phyloP scores from a whole-genome alignment of 2,888 invertebrate genomes.

The Pediacus dermestoides region DNA sequence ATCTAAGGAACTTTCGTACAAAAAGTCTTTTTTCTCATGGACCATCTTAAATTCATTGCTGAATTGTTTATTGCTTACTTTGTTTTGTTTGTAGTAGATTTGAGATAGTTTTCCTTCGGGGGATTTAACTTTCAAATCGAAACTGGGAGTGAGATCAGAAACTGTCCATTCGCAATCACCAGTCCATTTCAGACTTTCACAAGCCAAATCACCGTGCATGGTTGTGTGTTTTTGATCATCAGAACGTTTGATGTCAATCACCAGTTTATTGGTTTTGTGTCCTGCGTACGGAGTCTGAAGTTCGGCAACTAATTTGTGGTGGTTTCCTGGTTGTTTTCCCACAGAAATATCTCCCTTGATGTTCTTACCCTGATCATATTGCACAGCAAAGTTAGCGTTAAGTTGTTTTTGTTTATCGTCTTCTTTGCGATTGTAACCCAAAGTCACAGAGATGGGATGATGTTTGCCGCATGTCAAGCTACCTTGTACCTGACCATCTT shows the following conservation, averaged over 20 bases:
- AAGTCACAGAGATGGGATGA: slow-evolving; percentile 47
- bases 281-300: slow-evolving; percentile 52
- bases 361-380: slow-evolving; percentile 45
- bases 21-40: slow-evolving; percentile 46
- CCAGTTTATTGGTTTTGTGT: slow-evolving; percentile 48
- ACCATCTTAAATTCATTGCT: slow-evolving; percentile 53
- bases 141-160: slow-evolving; percentile 54
- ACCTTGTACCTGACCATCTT: slow-evolving; percentile 60
- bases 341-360: slow-evolving; percentile 44
- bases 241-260: slow-evolving; percentile 40
- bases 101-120: slow-evolving; percentile 52
- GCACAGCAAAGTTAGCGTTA: slow-evolving; percentile 33
- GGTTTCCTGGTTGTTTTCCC: slow-evolving; percentile 35
- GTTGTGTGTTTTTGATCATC: slow-evolving; percentile 37
- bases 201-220: slow-evolving; percentile 50
- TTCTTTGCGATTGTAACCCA: slow-evolving; percentile 38
- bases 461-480: slow-evolving; percentile 45
- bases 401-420: slow-evolving; percentile 30
- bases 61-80: slow-evolving; percentile 57
- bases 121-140: slow-evolving; percentile 56
- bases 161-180: slow-evolving; percentile 54
- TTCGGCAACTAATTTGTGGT: slow-evolving; percentile 49
- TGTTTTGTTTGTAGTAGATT: slow-evolving; percentile 48
- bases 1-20: slow-evolving; percentile 55
- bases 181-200: slow-evolving; percentile 59